Conservation (phyloP, 2,888 invertebrate genomes). For the Endomychus coccineus region DNA sequence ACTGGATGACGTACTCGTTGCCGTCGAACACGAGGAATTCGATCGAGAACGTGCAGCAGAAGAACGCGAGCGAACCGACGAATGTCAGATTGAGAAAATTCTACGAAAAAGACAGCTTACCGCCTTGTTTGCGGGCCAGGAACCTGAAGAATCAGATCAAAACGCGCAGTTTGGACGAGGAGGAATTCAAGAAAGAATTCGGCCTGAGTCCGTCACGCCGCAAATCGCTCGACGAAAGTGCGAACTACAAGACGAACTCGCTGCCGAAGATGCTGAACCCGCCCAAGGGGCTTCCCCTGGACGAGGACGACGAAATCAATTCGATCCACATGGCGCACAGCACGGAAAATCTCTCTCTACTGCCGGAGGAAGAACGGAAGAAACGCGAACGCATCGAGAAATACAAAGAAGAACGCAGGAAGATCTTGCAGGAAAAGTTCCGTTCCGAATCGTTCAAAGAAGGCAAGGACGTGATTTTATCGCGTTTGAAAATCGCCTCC, state of each 20-base stretch:
- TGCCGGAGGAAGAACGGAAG: constrained; percentile 39
- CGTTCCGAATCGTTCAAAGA: constrained; percentile 73
- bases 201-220: constrained; percentile 45
- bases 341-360: constrained; percentile 29
- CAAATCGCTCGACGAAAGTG: constrained; percentile 51
- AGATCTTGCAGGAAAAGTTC: constrained; percentile 69
- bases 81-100: constrained; percentile 9
- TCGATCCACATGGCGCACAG: constrained; percentile 37
- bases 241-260: constrained; percentile 43
- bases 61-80: background rate
- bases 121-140: constrained; percentile 56
- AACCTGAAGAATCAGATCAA: constrained; percentile 55
- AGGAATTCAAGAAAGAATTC: constrained; percentile 64
- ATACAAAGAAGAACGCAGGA: constrained; percentile 84
- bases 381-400: constrained; percentile 80
- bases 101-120: constrained; percentile 43
- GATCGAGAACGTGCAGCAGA: background rate
- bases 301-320: constrained; percentile 28
- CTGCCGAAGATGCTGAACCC: constrained; percentile 51
- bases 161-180: constrained; percentile 65
- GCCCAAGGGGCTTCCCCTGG: constrained; percentile 49
- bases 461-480: constrained; percentile 48
- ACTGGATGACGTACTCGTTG: too few species aligned
- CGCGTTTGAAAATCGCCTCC: constrained; percentile 42
- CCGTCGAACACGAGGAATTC: background rate